phyloP scores from a whole-genome alignment of 2,888 invertebrate species.

The Euplexia lucipara region DNA sequence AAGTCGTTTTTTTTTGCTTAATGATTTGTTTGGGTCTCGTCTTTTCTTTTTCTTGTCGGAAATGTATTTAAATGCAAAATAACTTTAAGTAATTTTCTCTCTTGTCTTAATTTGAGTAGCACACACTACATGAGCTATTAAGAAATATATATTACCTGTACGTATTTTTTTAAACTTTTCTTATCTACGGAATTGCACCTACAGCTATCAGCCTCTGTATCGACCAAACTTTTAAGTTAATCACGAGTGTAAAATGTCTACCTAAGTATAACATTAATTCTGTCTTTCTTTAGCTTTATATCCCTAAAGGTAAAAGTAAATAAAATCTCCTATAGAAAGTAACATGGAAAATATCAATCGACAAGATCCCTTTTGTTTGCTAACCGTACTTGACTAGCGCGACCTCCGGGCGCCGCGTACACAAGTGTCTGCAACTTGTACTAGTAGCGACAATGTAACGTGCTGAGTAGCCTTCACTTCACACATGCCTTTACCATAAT shows the following conservation, averaged over 20 bases:
- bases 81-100: too few species aligned
- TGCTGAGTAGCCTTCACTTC: conserved; percentile 34
- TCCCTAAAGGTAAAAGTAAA: too few species aligned
- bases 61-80: neutral
- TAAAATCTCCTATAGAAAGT: too few species aligned
- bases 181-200: too few species aligned
- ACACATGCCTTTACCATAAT: conserved; percentile 38
- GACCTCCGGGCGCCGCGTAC: conserved; percentile 42
- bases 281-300: neutral
- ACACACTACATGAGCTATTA: too few species aligned
- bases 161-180: too few species aligned
- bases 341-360: neutral
- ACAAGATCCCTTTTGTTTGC: conserved; percentile 13
- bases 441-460: conserved; percentile 45
- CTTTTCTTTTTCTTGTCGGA: neutral
- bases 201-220: too few species aligned
- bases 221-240: too few species aligned
- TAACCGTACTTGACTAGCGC: conserved; percentile 48
- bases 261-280: too few species aligned
- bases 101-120: too few species aligned
- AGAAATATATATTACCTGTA: too few species aligned
- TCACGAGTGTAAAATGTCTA: too few species aligned
- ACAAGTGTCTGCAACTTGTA: conserved; percentile 52
- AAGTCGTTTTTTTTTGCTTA: neutral
- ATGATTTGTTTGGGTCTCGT: neutral